A percentile compares a stretch with the other conserved stretches of the same genome.
Evolutionary conservation across 1,140 invertebrate species (phyloP).

Genomic region (Drosophila murphyi): DNA sequence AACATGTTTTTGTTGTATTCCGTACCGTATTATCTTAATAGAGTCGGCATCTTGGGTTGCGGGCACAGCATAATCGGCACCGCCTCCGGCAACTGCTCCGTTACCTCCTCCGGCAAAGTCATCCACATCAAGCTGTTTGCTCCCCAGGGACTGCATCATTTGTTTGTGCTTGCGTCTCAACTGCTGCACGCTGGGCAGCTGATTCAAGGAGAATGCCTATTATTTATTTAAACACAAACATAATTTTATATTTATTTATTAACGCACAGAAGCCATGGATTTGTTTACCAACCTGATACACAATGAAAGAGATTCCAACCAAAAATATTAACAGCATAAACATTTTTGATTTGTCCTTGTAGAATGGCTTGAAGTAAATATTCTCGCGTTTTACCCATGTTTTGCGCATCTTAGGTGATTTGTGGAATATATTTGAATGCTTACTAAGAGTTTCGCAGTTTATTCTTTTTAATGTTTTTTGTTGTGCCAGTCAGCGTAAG

Average conservation of each 20-base stretch:
- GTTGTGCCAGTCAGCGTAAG: constrained; percentile 24
- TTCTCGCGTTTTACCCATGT: constrained; percentile 83
- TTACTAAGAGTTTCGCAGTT: neutral
- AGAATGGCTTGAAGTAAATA: constrained; percentile 84
- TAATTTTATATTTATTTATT: constrained; percentile 18
- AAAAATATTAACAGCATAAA: constrained; percentile 75
- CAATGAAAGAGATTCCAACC: constrained; percentile 78
- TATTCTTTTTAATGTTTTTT: constrained; percentile 48
- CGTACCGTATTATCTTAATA: constrained; percentile 78
- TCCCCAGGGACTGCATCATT: constrained; percentile 70
- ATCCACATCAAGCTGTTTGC: constrained; percentile 66
- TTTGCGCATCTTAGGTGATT: constrained; percentile 71
- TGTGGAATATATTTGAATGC: constrained; percentile 1
- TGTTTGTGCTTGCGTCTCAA: constrained; percentile 70
- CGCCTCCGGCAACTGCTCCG: neutral
- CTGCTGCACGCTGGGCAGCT: constrained; percentile 75
- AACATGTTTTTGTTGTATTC: neutral
- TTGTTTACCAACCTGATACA: constrained; percentile 67
- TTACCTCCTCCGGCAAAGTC: constrained; percentile 54
- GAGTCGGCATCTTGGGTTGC: constrained; percentile 41
- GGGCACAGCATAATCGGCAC: neutral
- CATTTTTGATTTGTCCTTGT: constrained; percentile 83
- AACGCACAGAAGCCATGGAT: constrained; percentile 4
- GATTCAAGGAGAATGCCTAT: constrained; percentile 79
- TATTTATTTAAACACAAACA: constrained; percentile 15